Evolutionary conservation across 2,888 invertebrate genomes (phyloP), one percentile per base, ranked within the genome.

Genomic region (Cheilosia soror): DNA sequence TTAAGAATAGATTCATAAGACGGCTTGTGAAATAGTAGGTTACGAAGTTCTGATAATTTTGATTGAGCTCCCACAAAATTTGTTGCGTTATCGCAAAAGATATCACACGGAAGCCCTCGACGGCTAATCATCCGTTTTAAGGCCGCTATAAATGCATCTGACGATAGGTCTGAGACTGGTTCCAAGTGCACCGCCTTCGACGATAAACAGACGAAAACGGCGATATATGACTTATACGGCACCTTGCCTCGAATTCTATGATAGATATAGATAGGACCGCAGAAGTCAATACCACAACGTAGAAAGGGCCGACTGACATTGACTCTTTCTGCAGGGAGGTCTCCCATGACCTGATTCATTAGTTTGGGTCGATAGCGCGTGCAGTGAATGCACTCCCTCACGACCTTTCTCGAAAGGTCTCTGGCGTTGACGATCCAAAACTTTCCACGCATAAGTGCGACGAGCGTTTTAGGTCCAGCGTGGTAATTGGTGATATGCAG

Each of bases 221-320:
- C 62, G 55, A 51, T 31, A 15, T 33, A 40, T 40, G 33, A 5
- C 33, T 37, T 40, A 5, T 20, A 20, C 20, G 20, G 20, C 20
- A 20, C 20, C 20, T 20, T 20, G 20, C 20, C 20, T 20, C 20
- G 65, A 25, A 85, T 78, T 5, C 68, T 62, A 53, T 84, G 72
- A 53, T 62, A 72, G 0, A 37, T 81, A n/a, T 53, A 40, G 15
- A 57, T 40, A 4, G 69, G 69, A 11, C 55, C 68, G 20, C 53
- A 51, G 44, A 69, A 69, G 25, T 69, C 69, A 5, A 87, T 68
- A 20, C 82, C 86, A 27, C 75, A 60, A n/a, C 33, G 33, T 33
- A 6, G 33, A 7, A 33, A 33, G 7, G 7, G 33, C 33, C 6
- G 33, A 33, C 33, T 6, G 7, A 7, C 33, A 33, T 33, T 33